phyloP scores from a whole-genome alignment of 2,113 vertebrate genomes.

The Condylura cristata region DNA sequence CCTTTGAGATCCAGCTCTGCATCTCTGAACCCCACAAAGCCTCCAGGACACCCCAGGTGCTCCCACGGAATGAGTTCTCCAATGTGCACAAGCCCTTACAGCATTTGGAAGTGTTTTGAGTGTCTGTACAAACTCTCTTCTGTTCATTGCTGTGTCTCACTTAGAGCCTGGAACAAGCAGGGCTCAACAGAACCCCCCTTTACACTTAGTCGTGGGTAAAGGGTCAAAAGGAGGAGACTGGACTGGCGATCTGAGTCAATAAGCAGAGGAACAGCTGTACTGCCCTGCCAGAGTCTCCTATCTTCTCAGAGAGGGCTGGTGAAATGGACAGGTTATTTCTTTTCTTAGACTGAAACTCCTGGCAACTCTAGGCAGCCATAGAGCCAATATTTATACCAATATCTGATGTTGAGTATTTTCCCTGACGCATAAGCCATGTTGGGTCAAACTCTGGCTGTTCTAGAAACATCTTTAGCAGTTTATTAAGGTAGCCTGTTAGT shows the following conservation, averaged over 20 bases:
- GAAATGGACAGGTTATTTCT: neutral
- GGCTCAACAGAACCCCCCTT: neutral
- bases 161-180: neutral
- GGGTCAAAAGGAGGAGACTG: neutral
- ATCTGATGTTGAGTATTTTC: neutral
- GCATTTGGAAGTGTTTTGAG: neutral
- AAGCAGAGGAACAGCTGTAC: neutral
- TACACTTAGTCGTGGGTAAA: neutral
- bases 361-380: neutral
- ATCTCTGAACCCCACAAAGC: neutral
- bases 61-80: neutral
- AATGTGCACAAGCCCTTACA: neutral
- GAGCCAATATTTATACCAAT: neutral
- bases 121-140: neutral
- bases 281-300: too few species aligned
- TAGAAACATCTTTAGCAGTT: neutral
- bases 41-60: neutral
- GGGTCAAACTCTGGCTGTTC: neutral
- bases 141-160: neutral
- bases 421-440: fast-evolving
- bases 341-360: too few species aligned
- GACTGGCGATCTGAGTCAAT: too few species aligned
- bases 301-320: neutral
- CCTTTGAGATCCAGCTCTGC: neutral
- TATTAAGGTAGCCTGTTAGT: fast-evolving